phyloP scores from a whole-genome alignment of 1,140 invertebrate species.

The Pygmarrhopalites habei region DNA sequence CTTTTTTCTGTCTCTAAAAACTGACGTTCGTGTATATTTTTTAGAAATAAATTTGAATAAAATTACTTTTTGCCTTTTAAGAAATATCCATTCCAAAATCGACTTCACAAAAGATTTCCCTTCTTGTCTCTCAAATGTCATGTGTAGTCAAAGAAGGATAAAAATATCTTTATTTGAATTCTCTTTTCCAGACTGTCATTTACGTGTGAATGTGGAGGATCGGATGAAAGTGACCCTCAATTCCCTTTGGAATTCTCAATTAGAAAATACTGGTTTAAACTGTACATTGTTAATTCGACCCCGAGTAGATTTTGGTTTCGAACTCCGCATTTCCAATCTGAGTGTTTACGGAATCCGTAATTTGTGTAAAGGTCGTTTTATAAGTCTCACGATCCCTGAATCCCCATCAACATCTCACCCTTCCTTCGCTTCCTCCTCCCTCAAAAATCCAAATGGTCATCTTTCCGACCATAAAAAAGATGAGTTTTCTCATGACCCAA shows the following conservation, averaged over 20 bases:
- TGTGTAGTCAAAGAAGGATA: neutral
- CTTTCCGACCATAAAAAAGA: neutral
- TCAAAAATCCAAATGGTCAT: neutral
- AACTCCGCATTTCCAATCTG: slow-evolving; percentile 29
- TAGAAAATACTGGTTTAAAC: slow-evolving; percentile 34
- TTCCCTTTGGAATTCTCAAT: slow-evolving; percentile 25
- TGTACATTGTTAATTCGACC: slow-evolving; percentile 33
- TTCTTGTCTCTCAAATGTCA: no score
- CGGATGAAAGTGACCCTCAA: slow-evolving; percentile 27
- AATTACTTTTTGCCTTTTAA: no score
- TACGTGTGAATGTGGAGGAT: slow-evolving; percentile 18
- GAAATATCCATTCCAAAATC: no score
- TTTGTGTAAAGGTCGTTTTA: slow-evolving; percentile 34
- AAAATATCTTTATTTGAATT: neutral
- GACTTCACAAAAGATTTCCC: no score
- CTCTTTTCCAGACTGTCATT: slow-evolving; percentile 25
- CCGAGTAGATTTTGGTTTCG: slow-evolving; percentile 25
- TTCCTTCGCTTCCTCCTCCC: neutral
- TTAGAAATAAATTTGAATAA: no score
- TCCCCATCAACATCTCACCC: neutral
- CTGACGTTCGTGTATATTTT: no score
- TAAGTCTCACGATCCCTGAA: slow-evolving; percentile 14
- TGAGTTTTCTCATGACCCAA: slow-evolving; percentile 23
- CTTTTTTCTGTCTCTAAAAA: no score
- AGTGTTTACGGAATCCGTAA: slow-evolving; percentile 37